Percentiles rank a stretch among this genome's conserved stretches.
Conservation (phyloP, 2,113 vertebrate genomes). For the Myotis yumanensis region DNA sequence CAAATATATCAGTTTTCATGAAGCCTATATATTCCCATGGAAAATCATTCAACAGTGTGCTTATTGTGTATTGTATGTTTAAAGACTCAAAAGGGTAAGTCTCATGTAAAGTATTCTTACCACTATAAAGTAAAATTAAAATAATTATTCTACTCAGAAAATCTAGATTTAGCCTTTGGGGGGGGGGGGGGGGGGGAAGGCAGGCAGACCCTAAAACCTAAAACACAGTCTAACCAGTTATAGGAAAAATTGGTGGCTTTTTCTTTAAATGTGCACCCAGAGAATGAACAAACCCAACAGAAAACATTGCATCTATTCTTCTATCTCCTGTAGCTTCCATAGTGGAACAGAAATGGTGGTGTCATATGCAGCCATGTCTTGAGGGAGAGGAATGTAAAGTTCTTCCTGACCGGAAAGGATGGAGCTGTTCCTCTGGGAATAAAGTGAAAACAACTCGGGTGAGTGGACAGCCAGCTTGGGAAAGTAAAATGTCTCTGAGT, state of each 20-base stretch:
- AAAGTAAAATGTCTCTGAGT: neutral
- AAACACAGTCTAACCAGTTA: neutral
- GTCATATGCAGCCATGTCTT: constrained; percentile 98
- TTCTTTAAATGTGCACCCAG: neutral
- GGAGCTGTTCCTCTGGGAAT: constrained; percentile 98
- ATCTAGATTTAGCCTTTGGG: neutral
- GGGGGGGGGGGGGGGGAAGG: no score
- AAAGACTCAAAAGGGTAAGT: neutral
- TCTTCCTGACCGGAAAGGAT: constrained; percentile 97
- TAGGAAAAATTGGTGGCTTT: neutral
- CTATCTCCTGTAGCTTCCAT: constrained; percentile 90
- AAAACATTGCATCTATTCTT: constrained; percentile 23
- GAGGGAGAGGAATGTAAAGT: constrained; percentile 99
- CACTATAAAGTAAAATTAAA: neutral
- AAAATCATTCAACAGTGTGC: neutral
- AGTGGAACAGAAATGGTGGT: constrained; percentile 99
- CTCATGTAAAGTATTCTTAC: neutral
- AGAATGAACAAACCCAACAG: neutral
- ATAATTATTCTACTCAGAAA: neutral
- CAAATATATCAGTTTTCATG: neutral
- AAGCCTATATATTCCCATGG: neutral
- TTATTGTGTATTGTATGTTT: neutral
- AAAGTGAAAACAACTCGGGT: constrained; percentile 99
- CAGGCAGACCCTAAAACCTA: neutral
- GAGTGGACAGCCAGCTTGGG: constrained; percentile 73